A percentile compares a stretch with the other conserved stretches of the same genome.
Evolutionary conservation across 2,888 invertebrate genomes (phyloP).

Genomic region (Synergus laeviventris): DNA sequence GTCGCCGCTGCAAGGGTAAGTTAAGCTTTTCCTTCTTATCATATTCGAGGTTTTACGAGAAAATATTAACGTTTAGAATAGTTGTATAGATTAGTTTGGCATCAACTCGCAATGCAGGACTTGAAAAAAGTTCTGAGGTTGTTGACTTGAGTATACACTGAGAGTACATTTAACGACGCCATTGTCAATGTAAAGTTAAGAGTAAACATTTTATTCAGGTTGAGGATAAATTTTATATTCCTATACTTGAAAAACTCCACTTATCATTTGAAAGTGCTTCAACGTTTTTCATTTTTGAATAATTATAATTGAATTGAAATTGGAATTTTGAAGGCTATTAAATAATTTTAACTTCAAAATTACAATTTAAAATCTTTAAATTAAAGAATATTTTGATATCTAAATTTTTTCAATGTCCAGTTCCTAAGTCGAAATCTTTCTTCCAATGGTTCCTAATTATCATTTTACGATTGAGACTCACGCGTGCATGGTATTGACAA

Average conservation of each 20-base stretch:
- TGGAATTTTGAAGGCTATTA: neutral
- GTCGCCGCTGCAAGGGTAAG: conserved; percentile 88
- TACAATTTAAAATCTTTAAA: neutral
- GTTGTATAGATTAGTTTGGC: neutral
- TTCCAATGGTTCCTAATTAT: neutral
- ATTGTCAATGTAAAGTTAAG: neutral
- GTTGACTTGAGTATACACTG: neutral
- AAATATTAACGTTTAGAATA: neutral
- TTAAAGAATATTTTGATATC: neutral
- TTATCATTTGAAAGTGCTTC: neutral
- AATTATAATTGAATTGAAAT: no score
- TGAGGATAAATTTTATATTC: neutral
- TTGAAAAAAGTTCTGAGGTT: neutral
- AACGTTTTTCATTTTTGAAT: no score
- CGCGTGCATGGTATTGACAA: conserved; percentile 2
- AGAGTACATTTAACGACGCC: neutral
- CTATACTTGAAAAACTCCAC: neutral
- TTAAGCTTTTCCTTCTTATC: conserved; percentile 34
- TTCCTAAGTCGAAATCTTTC: neutral
- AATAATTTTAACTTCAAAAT: neutral
- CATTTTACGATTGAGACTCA: neutral
- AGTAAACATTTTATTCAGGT: neutral
- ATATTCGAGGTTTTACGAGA: neutral
- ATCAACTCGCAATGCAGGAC: neutral
- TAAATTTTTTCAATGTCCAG: neutral